Evolutionary conservation across 2,888 invertebrate species (phyloP).

Genomic region (Chymomyza fuscimana): DNA sequence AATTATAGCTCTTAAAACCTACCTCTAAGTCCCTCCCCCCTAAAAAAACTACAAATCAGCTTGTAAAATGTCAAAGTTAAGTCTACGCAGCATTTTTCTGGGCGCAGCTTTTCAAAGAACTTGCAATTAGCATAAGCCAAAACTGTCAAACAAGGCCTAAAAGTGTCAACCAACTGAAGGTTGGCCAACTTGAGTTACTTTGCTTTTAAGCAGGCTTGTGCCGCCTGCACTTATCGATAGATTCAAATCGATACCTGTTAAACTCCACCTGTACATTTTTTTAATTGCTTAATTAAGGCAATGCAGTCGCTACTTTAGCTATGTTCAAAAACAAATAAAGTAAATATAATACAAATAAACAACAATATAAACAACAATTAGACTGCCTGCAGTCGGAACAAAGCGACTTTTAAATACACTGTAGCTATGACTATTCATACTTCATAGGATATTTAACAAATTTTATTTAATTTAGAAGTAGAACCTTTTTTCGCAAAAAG

Average conservation of each 20-base stretch:
- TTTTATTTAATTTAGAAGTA: no score
- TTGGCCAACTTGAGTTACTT: conserved; percentile 4
- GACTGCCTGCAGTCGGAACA: no score
- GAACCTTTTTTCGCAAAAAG: no score
- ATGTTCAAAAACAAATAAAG: not conserved
- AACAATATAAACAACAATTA: not conserved
- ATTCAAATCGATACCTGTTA: not conserved
- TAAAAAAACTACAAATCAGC: not conserved
- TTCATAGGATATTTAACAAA: no score
- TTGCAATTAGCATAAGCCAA: conserved; percentile 5
- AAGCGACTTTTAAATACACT: no score
- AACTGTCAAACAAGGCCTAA: not conserved
- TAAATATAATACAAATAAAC: conserved; percentile 11
- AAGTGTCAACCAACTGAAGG: not conserved
- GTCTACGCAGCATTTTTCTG: conserved; percentile 1
- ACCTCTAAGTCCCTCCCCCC: not conserved
- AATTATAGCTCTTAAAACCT: conserved; percentile 12
- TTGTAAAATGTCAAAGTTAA: not conserved
- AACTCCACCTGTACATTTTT: not conserved
- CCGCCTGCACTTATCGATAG: not conserved
- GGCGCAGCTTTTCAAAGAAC: conserved; percentile 3
- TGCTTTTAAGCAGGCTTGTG: not conserved
- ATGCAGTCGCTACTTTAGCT: no score
- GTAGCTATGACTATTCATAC: no score
- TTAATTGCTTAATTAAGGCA: not conserved